Conservation (phyloP, 2,888 invertebrate genomes). For the Phengaris arion region DNA sequence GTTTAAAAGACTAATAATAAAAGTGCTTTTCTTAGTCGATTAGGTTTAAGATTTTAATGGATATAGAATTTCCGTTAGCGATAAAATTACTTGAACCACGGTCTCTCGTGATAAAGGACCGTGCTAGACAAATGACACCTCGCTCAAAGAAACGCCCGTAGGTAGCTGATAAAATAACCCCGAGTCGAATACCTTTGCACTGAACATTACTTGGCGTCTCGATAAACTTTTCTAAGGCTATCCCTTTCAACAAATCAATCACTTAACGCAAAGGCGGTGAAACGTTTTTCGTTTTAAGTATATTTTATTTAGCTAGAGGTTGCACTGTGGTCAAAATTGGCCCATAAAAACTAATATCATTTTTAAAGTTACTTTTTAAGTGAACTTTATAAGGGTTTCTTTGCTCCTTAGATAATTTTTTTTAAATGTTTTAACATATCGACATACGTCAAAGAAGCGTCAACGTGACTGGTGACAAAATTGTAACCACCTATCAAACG, state of each 20-base stretch:
- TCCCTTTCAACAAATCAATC: neutral
- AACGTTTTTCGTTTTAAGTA: neutral
- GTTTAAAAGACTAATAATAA: neutral
- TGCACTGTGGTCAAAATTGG: too few relatives aligned
- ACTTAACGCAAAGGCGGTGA: neutral
- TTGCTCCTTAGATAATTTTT: too few relatives aligned
- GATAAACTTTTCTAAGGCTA: conserved; percentile 14
- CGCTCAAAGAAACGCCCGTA: conserved; percentile 25
- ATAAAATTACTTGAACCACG: conserved; percentile 25
- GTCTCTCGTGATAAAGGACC: conserved; percentile 25
- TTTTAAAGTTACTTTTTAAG: too few relatives aligned
- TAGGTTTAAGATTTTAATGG: conserved; percentile 1
- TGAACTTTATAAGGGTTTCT: too few relatives aligned
- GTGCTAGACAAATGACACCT: conserved; percentile 24
- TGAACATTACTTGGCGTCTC: conserved; percentile 13
- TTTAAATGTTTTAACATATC: too few relatives aligned
- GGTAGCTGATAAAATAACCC: conserved; percentile 24
- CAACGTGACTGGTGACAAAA: too few relatives aligned
- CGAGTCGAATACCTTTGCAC: conserved; percentile 22
- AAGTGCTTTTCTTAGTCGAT: neutral
- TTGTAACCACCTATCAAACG: too few relatives aligned
- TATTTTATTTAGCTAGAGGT: neutral
- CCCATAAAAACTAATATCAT: too few relatives aligned
- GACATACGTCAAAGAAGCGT: too few relatives aligned
- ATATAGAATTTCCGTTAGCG: conserved; percentile 12